Conservation (phyloP, 2,888 invertebrate genomes). For the Mimumesa dahlbomi region DNA sequence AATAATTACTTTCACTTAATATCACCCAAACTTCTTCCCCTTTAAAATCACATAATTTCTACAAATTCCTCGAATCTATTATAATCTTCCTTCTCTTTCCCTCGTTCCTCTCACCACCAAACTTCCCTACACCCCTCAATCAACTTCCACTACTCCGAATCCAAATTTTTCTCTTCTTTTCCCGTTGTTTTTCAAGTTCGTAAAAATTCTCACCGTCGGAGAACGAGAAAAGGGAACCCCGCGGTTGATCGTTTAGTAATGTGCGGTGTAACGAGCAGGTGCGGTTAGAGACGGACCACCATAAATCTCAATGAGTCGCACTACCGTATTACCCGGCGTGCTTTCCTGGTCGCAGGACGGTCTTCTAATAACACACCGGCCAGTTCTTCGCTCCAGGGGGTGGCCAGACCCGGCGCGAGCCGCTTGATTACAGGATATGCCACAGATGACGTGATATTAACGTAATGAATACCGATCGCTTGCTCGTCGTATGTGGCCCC, state of each 20-base stretch:
- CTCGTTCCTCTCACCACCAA: too few relatives aligned
- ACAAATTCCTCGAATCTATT: too few relatives aligned
- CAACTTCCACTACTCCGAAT: too few relatives aligned
- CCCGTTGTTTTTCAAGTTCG: too few relatives aligned
- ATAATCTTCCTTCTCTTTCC: too few relatives aligned
- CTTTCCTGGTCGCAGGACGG: conserved; percentile 29
- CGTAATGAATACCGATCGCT: conserved; percentile 69
- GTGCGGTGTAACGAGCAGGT: conserved; percentile 51
- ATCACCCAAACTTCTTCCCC: too few relatives aligned
- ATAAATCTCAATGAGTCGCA: conserved; percentile 64
- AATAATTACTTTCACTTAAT: too few relatives aligned
- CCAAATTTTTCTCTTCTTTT: too few relatives aligned
- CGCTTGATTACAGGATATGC: conserved; percentile 72
- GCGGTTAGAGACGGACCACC: conserved; percentile 50
- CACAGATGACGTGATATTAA: conserved; percentile 70
- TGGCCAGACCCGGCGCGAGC: conserved; percentile 59
- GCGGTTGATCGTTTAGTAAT: conserved; percentile 32
- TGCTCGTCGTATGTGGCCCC: conserved; percentile 19
- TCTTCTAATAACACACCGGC: conserved; percentile 59
- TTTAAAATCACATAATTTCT: too few relatives aligned
- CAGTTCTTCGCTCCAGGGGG: conserved; percentile 57
- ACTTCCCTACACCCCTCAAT: too few relatives aligned
- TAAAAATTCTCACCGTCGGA: too few relatives aligned
- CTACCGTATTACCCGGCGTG: conserved; percentile 62
- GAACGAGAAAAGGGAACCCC: not conserved